phyloP scores from a whole-genome alignment of 2,113 vertebrate genomes.

The Lophura nycthemera region DNA sequence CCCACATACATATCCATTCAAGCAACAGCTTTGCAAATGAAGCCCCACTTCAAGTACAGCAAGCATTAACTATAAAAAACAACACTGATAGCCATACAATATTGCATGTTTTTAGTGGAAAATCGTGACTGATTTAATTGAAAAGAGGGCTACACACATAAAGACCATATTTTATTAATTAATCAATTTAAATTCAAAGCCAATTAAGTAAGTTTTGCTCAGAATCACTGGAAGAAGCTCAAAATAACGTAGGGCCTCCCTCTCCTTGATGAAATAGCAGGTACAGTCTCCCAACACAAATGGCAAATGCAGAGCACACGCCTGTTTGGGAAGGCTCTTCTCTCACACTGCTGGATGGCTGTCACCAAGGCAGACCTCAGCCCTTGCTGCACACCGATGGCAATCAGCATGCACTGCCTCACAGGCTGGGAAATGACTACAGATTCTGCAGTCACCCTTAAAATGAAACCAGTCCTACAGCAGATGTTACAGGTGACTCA shows the following conservation, averaged over 20 bases:
- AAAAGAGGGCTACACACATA: background rate
- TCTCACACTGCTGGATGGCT: background rate
- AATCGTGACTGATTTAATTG: background rate
- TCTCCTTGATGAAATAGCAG: constrained; percentile 23
- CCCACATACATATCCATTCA: background rate
- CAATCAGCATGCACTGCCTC: background rate
- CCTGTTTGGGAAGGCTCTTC: constrained; percentile 57
- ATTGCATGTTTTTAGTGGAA: background rate
- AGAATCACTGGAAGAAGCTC: background rate
- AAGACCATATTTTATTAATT: background rate
- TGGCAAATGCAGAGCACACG: constrained; percentile 58
- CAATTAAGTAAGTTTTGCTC: background rate
- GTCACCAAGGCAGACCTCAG: constrained; percentile 37
- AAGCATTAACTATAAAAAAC: background rate
- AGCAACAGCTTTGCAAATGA: background rate
- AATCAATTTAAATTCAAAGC: background rate
- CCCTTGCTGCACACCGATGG: constrained; percentile 22
- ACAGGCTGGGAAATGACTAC: background rate
- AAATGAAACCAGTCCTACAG: background rate
- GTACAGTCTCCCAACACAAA: constrained; percentile 48
- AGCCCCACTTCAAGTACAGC: background rate
- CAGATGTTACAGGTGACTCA: background rate
- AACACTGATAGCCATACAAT: background rate
- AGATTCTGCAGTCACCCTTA: background rate
- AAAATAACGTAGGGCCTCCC: background rate